Conservation (phyloP, 2,888 invertebrate species). For the Megaustenia siamemsis region DNA sequence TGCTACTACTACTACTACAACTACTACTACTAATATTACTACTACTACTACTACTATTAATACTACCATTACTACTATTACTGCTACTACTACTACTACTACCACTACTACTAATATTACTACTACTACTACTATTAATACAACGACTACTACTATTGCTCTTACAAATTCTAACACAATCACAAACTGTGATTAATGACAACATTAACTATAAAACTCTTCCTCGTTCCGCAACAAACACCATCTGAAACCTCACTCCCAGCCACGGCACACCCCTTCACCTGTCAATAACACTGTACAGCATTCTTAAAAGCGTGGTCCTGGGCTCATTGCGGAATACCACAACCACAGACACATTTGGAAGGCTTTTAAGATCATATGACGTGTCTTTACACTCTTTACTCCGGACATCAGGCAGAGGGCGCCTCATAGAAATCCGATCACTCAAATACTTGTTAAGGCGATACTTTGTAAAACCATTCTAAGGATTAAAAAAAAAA, state of each 20-base stretch:
- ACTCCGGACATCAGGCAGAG: conserved; percentile 13
- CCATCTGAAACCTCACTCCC: neutral
- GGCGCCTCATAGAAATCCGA: conserved; percentile 36
- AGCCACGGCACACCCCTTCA: conserved; percentile 11
- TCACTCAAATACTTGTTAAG: conserved; percentile 40
- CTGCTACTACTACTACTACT: too few species aligned
- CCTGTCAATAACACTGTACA: conserved; percentile 41
- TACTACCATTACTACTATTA: too few species aligned
- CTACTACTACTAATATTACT: too few species aligned
- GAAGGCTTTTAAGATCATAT: neutral
- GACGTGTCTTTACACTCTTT: neutral
- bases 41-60: too few species aligned
- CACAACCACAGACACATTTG: conserved; percentile 9
- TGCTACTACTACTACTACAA: too few species aligned
- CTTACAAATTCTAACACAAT: too few species aligned
- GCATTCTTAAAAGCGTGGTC: conserved; percentile 31
- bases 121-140: too few species aligned
- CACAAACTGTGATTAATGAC: too few species aligned
- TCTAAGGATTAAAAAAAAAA: neutral
- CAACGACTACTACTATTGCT: too few species aligned
- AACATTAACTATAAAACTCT: too few species aligned
- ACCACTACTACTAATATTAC: too few species aligned
- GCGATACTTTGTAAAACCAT: neutral
- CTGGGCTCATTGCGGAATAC: conserved; percentile 38
- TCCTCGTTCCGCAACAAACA: too few species aligned